These are phyloP conservation scores for Oryzias celebensis DNA, from an alignment of 2,113 vertebrate species.

Conservation along the genomic window DNA sequence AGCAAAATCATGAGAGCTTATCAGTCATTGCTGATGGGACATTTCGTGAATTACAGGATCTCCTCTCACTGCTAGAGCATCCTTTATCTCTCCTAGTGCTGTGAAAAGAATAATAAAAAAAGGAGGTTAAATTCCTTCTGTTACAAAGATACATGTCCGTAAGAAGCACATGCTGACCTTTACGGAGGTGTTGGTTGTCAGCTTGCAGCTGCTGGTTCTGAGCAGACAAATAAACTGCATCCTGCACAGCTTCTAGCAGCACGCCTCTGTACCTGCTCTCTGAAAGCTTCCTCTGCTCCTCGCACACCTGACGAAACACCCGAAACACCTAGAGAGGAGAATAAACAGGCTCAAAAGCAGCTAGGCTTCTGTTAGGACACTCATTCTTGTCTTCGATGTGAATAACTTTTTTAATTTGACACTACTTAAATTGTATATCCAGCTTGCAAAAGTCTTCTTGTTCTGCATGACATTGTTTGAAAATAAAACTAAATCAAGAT, in stretches of 20 bases:
- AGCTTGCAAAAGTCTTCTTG: no score
- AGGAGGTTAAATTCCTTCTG: neutral
- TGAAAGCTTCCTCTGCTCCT: conserved; percentile 72
- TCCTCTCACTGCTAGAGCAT: conserved; percentile 39
- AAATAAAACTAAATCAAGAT: no score
- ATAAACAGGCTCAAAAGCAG: no score
- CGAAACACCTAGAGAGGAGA: conserved; percentile 75
- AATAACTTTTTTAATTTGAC: no score
- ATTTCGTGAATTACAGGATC: conserved; percentile 12
- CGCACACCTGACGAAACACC: conserved; percentile 76
- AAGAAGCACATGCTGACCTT: conserved; percentile 25
- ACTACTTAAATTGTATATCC: no score
- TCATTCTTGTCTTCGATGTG: no score
- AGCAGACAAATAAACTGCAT: conserved; percentile 69
- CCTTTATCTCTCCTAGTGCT: conserved; percentile 72
- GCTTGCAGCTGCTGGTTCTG: conserved; percentile 78
- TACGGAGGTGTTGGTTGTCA: conserved; percentile 54
- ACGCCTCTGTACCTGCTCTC: conserved; percentile 73
- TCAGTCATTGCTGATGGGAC: conserved; percentile 13
- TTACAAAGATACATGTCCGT: neutral
- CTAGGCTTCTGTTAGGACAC: no score
- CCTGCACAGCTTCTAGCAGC: conserved; percentile 78
- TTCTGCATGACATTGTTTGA: no score
- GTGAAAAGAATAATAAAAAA: neutral
- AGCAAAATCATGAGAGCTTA: neutral